phyloP scores from a whole-genome alignment of 2,113 vertebrate species.

The Piaya cayana region DNA sequence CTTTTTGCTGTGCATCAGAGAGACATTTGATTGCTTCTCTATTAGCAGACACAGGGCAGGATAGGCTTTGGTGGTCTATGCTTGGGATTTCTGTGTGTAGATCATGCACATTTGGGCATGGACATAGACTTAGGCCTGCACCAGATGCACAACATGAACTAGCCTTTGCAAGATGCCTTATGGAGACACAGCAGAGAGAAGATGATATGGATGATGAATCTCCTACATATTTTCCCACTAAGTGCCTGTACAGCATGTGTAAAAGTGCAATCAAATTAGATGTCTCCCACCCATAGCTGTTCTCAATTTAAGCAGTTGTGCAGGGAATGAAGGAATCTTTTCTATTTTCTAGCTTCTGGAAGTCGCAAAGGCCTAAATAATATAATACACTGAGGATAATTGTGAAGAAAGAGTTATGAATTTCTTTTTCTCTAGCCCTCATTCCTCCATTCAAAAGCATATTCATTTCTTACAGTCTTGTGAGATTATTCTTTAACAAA shows the following conservation, averaged over 20 bases:
- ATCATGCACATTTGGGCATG: accelerated
- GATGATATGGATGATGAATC: background rate
- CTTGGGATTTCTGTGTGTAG: background rate
- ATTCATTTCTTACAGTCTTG: background rate
- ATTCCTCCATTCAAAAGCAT: background rate
- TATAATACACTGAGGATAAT: background rate
- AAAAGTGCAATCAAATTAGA: background rate
- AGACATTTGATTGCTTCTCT: background rate
- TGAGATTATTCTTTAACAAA: background rate
- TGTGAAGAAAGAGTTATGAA: background rate
- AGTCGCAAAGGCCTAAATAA: background rate
- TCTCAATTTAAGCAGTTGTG: background rate
- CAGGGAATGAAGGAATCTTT: background rate
- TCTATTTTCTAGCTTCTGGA: background rate
- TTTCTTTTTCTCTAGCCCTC: background rate
- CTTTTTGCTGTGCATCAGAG: accelerated
- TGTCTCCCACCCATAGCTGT: background rate
- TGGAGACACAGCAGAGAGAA: accelerated
- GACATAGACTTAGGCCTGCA: background rate
- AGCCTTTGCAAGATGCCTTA: background rate
- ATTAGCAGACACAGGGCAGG: background rate
- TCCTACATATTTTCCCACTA: background rate
- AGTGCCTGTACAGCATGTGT: background rate
- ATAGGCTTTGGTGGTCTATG: background rate
- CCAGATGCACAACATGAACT: accelerated